Evolutionary conservation across 2,113 vertebrate genomes (phyloP).

Genomic region (Zosterops pallidus): DNA sequence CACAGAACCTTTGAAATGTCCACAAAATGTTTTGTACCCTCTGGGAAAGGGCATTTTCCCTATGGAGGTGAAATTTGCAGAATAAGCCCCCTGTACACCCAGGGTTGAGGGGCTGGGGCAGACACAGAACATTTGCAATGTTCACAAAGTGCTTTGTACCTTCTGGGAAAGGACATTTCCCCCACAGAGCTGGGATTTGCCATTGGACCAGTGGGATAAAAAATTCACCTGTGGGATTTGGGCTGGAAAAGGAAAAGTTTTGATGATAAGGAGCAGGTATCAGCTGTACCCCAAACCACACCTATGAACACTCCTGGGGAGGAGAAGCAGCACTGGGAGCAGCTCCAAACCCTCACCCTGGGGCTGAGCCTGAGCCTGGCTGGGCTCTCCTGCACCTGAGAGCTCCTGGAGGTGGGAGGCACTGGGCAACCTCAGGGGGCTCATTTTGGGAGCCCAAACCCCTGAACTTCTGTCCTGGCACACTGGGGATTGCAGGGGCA

Average conservation of each 20-base stretch:
- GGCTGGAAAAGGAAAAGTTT: background rate
- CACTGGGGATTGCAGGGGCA: too few species aligned
- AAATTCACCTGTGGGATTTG: background rate
- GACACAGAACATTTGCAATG: too few species aligned
- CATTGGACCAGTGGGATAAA: background rate
- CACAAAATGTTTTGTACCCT: rapidly evolving
- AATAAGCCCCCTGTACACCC: too few species aligned
- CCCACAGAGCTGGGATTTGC: background rate
- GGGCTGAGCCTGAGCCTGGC: rapidly evolving
- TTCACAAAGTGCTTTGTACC: rapidly evolving
- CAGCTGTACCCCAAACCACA: too few species aligned
- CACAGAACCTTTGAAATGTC: too few species aligned
- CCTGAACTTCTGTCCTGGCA: rapidly evolving
- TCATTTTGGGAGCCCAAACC: background rate
- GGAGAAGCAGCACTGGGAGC: background rate
- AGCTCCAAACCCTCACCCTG: rapidly evolving
- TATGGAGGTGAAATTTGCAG: background rate
- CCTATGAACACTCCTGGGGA: rapidly evolving
- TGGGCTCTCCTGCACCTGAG: background rate
- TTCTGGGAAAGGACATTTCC: rapidly evolving
- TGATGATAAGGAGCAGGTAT: rapidly evolving
- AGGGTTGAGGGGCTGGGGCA: background rate
- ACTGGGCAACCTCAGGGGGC: rapidly evolving
- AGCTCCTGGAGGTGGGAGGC: rapidly evolving
- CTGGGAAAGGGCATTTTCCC: background rate